phyloP scores from a whole-genome alignment of 2,797 vertebrate genomes.

The Platyrinchus mystaceus region DNA sequence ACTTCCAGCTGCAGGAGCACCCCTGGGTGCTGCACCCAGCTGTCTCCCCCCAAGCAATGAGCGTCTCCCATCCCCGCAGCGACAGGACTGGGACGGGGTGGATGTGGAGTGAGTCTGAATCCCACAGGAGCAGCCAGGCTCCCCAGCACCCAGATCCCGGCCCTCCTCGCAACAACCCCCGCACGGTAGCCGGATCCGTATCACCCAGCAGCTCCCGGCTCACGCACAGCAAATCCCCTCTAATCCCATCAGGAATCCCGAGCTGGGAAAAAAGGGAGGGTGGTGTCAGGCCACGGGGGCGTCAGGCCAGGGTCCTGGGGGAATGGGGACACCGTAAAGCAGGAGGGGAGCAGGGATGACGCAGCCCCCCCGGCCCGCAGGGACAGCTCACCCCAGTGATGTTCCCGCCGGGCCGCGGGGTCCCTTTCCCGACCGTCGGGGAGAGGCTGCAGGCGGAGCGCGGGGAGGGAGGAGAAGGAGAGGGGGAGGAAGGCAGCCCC shows the following conservation, averaged over 20 bases:
- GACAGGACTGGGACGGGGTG: not conserved
- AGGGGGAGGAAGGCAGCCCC: not conserved
- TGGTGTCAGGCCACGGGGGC: not conserved
- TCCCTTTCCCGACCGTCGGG: not conserved
- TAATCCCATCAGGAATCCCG: constrained; percentile 31
- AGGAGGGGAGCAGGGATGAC: not conserved
- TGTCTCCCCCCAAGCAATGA: not conserved
- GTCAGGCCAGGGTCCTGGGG: not conserved
- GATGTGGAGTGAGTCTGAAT: accelerated
- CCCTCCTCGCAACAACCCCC: not conserved
- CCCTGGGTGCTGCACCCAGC: not conserved
- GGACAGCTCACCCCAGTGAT: constrained; percentile 47
- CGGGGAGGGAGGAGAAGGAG: not conserved
- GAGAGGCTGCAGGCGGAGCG: not conserved
- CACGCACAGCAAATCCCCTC: constrained; percentile 24
- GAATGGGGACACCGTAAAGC: not conserved
- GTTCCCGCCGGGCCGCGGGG: not conserved
- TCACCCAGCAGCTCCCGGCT: not conserved
- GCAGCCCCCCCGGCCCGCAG: not conserved
- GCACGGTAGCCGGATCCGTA: constrained; percentile 14
- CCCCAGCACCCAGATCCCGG: not conserved
- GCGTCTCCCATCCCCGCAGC: not conserved
- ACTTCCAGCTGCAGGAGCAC: not conserved
- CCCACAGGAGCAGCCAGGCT: not conserved
- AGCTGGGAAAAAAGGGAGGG: not conserved